Evolutionary conservation across 1,140 invertebrate species (phyloP).

Genomic region (Neocloeon triangulifer): DNA sequence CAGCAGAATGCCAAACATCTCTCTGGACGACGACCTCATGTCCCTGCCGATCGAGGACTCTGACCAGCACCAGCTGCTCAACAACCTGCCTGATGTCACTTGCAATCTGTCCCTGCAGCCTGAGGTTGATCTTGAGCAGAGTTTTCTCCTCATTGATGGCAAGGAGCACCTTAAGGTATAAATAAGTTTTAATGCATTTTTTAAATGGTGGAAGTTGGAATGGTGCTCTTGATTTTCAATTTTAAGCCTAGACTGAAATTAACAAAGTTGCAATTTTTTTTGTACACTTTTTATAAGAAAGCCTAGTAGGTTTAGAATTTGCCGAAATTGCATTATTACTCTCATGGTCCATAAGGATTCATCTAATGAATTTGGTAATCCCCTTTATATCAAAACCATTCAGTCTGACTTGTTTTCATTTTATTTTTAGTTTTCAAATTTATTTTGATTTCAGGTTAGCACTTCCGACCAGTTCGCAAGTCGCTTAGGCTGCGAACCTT

Average conservation of each 20-base stretch:
- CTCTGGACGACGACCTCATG: not conserved
- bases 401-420: not conserved
- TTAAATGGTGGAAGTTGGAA: not conserved
- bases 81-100: slow-evolving; percentile 12
- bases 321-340: not conserved
- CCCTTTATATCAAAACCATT: not conserved
- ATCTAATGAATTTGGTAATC: no score
- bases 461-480: slow-evolving; percentile 24
- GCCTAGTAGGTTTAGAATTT: not conserved
- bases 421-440: not conserved
- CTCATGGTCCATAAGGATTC: not conserved
- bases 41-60: not conserved
- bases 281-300: not conserved
- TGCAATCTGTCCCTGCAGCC: slow-evolving; percentile 11
- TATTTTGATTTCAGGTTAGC: slow-evolving; percentile 18
- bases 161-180: slow-evolving; percentile 21
- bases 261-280: not conserved
- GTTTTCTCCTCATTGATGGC: slow-evolving; percentile 29
- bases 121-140: slow-evolving; percentile 10
- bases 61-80: slow-evolving; percentile 12
- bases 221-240: no score
- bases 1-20: not conserved
- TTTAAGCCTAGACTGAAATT: no score
- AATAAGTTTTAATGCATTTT: not conserved
- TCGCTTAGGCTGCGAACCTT: slow-evolving; percentile 20